Evolutionary conservation across 2,888 invertebrate species (phyloP).

Genomic region (Ectemnius cavifrons): DNA sequence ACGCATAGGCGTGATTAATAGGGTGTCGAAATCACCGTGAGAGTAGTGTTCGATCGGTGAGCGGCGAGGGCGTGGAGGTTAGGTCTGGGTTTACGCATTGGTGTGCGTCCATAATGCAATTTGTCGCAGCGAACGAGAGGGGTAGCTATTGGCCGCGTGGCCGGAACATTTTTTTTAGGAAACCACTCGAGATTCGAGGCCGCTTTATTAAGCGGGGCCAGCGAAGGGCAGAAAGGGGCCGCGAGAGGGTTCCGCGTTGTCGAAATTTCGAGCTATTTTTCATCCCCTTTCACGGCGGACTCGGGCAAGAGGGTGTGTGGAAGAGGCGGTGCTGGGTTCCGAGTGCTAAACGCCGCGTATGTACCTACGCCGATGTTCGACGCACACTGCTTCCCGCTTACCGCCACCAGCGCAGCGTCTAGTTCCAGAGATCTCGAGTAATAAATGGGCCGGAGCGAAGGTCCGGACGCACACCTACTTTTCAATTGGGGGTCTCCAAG

Average conservation of each 20-base stretch:
- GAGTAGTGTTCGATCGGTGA: not conserved
- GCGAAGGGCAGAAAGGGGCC: constrained; percentile 23
- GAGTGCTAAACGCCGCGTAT: not conserved
- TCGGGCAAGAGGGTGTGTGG: constrained; percentile 55
- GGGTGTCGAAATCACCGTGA: constrained; percentile 5
- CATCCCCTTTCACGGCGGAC: constrained; percentile 58
- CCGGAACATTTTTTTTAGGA: constrained; percentile 28
- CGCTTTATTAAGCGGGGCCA: constrained; percentile 59
- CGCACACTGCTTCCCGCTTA: not conserved
- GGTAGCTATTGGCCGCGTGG: constrained; percentile 3
- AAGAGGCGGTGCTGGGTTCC: not conserved
- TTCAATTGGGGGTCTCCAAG: constrained; percentile 73
- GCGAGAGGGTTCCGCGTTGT: constrained; percentile 34
- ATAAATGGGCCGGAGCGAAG: constrained; percentile 52
- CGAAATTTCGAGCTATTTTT: constrained; percentile 66
- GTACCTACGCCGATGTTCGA: no score
- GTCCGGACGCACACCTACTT: constrained; percentile 67
- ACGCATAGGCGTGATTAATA: not conserved
- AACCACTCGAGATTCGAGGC: constrained; percentile 49
- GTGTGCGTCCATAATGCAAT: constrained; percentile 48
- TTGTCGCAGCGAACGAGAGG: constrained; percentile 39
- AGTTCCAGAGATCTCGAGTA: constrained; percentile 40
- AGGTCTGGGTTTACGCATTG: constrained; percentile 5
- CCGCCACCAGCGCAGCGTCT: constrained; percentile 8
- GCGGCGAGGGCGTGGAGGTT: constrained; percentile 11